phyloP scores from a whole-genome alignment of 2,797 vertebrate genomes.

The Oceanodroma leucorhoa region DNA sequence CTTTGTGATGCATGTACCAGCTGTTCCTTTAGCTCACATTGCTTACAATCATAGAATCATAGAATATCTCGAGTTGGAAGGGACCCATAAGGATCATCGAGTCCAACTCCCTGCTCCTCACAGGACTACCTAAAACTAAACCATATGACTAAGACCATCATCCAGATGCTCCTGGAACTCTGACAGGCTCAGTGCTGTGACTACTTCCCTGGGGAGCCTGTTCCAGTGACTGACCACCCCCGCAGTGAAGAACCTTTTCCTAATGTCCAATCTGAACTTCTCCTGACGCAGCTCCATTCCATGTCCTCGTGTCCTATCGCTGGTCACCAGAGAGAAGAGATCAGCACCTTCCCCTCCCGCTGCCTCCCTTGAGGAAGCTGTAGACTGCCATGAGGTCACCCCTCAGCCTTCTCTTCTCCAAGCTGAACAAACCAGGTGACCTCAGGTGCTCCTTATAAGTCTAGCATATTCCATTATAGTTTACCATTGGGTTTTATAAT shows the following conservation, averaged over 20 bases:
- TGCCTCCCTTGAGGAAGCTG: rapidly evolving
- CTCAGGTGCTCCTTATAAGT: not conserved
- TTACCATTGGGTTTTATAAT: not conserved
- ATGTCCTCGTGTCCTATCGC: rapidly evolving
- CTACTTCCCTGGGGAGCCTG: not conserved
- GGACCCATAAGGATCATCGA: not conserved
- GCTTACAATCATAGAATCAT: not conserved
- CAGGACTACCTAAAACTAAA: not conserved
- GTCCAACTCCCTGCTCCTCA: not conserved
- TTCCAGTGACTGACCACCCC: not conserved
- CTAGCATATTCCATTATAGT: not conserved
- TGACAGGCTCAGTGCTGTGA: not conserved
- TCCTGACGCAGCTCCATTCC: not conserved
- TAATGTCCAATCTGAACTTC: not conserved
- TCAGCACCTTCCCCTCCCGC: rapidly evolving
- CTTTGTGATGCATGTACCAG: not conserved
- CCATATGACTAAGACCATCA: not conserved
- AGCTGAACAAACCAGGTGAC: not conserved
- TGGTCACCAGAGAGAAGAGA: not conserved
- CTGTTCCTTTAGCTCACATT: not conserved
- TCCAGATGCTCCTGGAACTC: not conserved
- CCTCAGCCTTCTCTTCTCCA: not conserved
- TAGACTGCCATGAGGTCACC: not conserved
- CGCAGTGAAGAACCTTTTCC: not conserved
- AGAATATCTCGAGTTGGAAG: not conserved